Evolutionary conservation across 92 coral and sea anemone species (phyloP), one percentile per base, ranked within the genome.

Genomic region (Siderastrea radians): DNA sequence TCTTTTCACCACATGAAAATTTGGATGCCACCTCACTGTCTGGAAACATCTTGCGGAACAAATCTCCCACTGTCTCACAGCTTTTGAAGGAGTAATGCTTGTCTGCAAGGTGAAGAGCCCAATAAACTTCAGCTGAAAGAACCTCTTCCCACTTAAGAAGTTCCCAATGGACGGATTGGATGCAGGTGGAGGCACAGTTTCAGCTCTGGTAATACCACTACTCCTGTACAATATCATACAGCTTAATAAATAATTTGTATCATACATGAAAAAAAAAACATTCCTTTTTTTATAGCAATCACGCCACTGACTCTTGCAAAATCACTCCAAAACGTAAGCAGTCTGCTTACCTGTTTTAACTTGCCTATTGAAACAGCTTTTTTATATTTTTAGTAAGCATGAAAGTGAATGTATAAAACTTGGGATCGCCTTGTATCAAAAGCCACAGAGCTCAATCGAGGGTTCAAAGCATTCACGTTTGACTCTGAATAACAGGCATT

Each of bases 21-120:
- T 45, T 75, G 45, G 70, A 51, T 44, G 82, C 88, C 49, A 64
- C 72, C 1, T 49, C 59, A 10, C 81, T 84, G 75, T 84, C 80
- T 62, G 88, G 88, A 84, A 84, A 84, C 88, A 75, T 84, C n/a
- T 68, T 53, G 55, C 63, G 51, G 62, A 84, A 75, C 63, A 84
- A 55, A 75, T 63, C 82, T 8, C 82, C 82, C 60, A 74, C 82
- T 16, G 50, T 60, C 60, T 69, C 80, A 70, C 81, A 84, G 71
- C 74, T 63, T 54, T 85, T 85, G 64, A 85, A 85, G 82, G 89
- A 85, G 50, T 85, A 64, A 75, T 85, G 89, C 61, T 68, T 74
- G 38, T 67, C 51, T 85, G 83, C 58, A 43, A 85, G 68, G 15
- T 84, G 54, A 17, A 74, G 81, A 14, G 88, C 82, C 88, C 74